Conservation (phyloP, 2,888 invertebrate species). For the Melanotus villosus region DNA sequence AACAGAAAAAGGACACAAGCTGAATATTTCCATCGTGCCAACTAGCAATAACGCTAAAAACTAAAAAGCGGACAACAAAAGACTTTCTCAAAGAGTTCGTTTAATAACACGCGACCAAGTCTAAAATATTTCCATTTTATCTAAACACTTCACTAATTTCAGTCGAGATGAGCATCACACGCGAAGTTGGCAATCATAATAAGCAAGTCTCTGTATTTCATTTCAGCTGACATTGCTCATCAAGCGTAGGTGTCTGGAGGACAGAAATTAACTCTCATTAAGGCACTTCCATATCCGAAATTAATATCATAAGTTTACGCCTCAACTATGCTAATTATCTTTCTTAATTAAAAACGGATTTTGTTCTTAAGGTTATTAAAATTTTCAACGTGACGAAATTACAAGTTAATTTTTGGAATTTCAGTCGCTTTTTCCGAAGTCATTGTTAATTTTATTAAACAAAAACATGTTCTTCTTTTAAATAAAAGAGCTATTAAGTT, state of each 20-base stretch:
- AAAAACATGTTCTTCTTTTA: too few relatives aligned
- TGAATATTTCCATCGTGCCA: slow-evolving; percentile 6
- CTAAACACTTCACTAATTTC: neutral
- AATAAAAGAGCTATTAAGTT: too few relatives aligned
- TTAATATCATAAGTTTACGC: neutral
- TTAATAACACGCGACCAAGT: neutral
- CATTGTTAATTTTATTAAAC: too few relatives aligned
- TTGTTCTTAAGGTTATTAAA: too few relatives aligned
- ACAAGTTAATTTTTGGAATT: too few relatives aligned
- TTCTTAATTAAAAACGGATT: too few relatives aligned
- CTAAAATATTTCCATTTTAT: neutral
- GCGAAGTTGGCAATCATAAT: neutral
- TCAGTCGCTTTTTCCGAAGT: too few relatives aligned
- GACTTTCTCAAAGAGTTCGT: neutral
- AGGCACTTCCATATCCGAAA: neutral
- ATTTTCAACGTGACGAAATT: too few relatives aligned
- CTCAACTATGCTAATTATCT: neutral
- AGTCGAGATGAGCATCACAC: neutral
- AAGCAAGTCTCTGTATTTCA: neutral
- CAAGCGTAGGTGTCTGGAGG: neutral
- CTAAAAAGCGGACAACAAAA: neutral
- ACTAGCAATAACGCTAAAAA: neutral
- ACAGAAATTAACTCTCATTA: slow-evolving; percentile 7
- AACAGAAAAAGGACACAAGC: too few relatives aligned
- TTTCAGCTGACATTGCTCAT: neutral